phyloP scores from a whole-genome alignment of 2,888 invertebrate genomes.

The Apodemia zela region DNA sequence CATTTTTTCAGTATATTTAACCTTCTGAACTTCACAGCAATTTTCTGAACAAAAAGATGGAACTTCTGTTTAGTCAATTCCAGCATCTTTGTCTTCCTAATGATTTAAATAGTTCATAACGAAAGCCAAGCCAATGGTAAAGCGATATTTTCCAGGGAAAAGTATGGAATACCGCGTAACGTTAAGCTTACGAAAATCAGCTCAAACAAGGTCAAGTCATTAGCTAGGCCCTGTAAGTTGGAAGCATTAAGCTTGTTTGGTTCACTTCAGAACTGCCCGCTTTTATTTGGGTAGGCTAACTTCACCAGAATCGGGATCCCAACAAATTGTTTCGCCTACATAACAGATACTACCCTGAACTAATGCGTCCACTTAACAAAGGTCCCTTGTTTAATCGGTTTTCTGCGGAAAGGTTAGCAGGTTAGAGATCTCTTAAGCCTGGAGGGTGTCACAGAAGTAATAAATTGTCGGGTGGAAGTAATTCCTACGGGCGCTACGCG shows the following conservation, averaged over 20 bases:
- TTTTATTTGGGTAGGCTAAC: slow-evolving; percentile 37
- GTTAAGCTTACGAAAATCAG: slow-evolving; percentile 14
- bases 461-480: slow-evolving; percentile 48
- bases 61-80: too few relatives aligned
- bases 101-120: neutral
- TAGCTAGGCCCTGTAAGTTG: slow-evolving; percentile 19
- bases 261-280: slow-evolving; percentile 33
- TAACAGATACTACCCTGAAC: slow-evolving; percentile 56
- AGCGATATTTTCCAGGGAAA: neutral
- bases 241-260: slow-evolving; percentile 27
- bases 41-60: too few relatives aligned
- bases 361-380: slow-evolving; percentile 49
- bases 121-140: neutral
- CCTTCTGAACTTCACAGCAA: too few relatives aligned
- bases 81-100: too few relatives aligned
- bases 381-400: slow-evolving; percentile 31
- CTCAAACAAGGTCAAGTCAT: slow-evolving; percentile 20
- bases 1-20: too few relatives aligned
- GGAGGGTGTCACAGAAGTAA: slow-evolving; percentile 61
- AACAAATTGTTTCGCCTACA: slow-evolving; percentile 65
- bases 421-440: slow-evolving; percentile 36
- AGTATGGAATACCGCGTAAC: neutral
- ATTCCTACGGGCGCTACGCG: slow-evolving; percentile 51
- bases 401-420: neutral
- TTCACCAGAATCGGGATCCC: slow-evolving; percentile 37